Evolutionary conservation across 2,797 vertebrate genomes (phyloP).

Genomic region (Agapornis canus): DNA sequence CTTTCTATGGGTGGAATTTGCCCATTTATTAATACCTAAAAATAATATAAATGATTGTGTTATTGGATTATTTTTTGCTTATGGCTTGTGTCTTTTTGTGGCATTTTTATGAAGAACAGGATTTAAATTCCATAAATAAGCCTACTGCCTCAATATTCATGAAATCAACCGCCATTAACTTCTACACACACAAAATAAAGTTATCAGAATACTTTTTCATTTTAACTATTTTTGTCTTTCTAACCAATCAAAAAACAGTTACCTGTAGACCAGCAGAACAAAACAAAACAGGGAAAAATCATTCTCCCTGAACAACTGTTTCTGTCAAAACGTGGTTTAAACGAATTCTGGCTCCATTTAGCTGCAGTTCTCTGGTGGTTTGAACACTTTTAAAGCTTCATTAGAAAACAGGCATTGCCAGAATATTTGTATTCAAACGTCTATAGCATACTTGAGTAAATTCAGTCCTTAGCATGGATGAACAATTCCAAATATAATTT

Average conservation of each 20-base stretch:
- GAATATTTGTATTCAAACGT: background rate
- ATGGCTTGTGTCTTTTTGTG: background rate
- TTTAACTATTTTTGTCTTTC: background rate
- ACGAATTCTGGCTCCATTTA: constrained; percentile 27
- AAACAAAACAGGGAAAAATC: background rate
- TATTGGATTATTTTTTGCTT: background rate
- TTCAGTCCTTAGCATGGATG: background rate
- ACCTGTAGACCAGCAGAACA: background rate
- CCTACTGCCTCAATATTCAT: background rate
- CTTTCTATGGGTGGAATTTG: background rate
- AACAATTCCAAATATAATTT: background rate
- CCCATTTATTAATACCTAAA: background rate
- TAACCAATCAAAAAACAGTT: background rate
- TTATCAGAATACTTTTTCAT: background rate
- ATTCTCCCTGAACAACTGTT: background rate
- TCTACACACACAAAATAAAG: background rate
- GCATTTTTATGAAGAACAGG: background rate
- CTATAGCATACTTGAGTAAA: background rate
- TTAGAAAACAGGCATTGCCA: background rate
- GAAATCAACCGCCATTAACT: background rate
- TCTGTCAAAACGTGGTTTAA: constrained; percentile 44
- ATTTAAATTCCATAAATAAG: background rate
- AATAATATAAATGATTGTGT: background rate
- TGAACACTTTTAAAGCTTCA: constrained; percentile 50
- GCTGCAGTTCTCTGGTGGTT: constrained; percentile 37